phyloP scores from a whole-genome alignment of 2,888 invertebrate species.

The Synergus japonicus region DNA sequence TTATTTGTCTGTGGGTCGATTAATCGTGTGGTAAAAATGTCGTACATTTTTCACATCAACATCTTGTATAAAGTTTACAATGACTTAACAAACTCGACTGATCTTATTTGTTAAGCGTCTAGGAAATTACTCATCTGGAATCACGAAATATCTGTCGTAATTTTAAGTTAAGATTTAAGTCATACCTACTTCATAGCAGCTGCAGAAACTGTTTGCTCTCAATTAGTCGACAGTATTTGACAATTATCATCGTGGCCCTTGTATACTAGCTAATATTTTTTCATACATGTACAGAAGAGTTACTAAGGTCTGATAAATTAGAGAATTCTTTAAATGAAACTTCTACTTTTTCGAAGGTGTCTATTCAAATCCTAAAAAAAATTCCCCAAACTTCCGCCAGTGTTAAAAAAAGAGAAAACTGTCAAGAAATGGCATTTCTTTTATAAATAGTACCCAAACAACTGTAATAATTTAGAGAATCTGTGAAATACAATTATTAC shows the following conservation, averaged over 20 bases:
- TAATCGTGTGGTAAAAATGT: constrained; percentile 66
- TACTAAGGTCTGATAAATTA: constrained; percentile 69
- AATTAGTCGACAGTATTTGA: constrained; percentile 55
- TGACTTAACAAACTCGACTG: constrained; percentile 64
- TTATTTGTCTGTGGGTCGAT: constrained; percentile 1
- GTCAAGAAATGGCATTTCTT: too few relatives aligned
- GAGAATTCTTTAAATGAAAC: constrained; percentile 58
- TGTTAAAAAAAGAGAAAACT: too few relatives aligned
- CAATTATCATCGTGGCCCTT: constrained; percentile 55
- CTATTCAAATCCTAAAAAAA: too few relatives aligned
- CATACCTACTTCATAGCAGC: constrained; percentile 55
- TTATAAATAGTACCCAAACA: too few relatives aligned
- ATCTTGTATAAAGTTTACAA: constrained; percentile 65
- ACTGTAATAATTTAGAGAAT: too few relatives aligned
- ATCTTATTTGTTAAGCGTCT: constrained; percentile 65
- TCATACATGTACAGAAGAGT: constrained; percentile 74
- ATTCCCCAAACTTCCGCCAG: too few relatives aligned
- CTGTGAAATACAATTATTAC: too few relatives aligned
- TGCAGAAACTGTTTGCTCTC: constrained; percentile 56
- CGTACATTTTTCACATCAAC: constrained; percentile 68
- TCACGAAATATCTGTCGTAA: constrained; percentile 43
- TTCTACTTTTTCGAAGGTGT: not conserved
- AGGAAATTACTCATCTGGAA: constrained; percentile 58
- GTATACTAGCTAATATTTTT: constrained; percentile 71
- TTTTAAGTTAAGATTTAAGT: constrained; percentile 57